phyloP scores from a whole-genome alignment of 2,113 vertebrate genomes.

The Coracopsis vasa region DNA sequence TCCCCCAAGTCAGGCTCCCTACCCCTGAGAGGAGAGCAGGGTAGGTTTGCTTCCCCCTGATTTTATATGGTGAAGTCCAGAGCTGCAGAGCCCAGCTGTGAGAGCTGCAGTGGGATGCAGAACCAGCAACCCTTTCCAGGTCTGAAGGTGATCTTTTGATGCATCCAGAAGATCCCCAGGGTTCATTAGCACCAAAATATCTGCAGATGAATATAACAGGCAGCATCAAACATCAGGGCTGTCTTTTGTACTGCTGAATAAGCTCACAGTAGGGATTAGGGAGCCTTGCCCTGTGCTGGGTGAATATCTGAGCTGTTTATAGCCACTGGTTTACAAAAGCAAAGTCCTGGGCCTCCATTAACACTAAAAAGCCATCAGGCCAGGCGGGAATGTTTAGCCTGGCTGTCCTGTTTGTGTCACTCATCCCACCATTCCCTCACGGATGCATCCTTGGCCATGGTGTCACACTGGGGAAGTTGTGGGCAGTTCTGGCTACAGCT shows the following conservation, averaged over 20 bases:
- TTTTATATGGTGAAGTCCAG: neutral
- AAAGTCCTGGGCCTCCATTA: neutral
- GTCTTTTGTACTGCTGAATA: neutral
- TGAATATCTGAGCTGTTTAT: neutral
- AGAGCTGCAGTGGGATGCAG: neutral
- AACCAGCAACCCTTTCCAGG: neutral
- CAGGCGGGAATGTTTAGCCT: neutral
- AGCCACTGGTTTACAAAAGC: neutral
- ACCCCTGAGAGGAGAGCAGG: neutral
- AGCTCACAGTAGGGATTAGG: neutral
- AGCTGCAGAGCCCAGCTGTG: too few relatives aligned
- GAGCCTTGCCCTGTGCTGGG: neutral
- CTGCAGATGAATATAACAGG: neutral
- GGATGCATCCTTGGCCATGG: neutral
- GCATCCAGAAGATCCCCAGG: neutral
- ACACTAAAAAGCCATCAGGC: neutral
- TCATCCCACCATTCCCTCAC: neutral
- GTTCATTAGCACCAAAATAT: neutral
- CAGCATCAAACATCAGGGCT: neutral
- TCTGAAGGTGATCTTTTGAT: neutral
- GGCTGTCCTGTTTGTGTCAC: neutral
- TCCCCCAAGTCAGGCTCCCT: neutral
- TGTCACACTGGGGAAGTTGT: rapidly evolving
- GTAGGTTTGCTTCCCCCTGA: neutral
- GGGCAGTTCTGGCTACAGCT: neutral